These are phyloP conservation scores for Lutjanus argentimaculatus DNA, from an alignment of 2,797 vertebrate genomes.

Conservation along the genomic window DNA sequence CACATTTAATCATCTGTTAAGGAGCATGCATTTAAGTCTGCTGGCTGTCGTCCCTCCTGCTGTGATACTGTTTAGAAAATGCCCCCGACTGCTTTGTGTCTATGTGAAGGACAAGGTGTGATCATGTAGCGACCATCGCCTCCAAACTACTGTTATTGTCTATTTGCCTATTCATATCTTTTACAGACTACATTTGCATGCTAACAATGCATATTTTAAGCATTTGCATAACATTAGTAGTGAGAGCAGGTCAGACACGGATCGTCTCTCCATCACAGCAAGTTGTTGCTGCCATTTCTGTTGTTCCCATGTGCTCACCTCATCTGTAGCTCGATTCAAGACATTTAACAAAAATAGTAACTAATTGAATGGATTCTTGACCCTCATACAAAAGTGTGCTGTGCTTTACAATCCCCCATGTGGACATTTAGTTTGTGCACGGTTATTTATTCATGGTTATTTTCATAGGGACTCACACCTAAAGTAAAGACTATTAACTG, in stretches of 20 bases:
- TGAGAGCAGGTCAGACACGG: constrained; percentile 47
- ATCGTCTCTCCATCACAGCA: constrained; percentile 36
- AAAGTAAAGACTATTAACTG: constrained; percentile 5
- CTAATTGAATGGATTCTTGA: constrained; percentile 23
- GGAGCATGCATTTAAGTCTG: not conserved
- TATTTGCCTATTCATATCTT: constrained; percentile 64
- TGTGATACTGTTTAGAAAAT: constrained; percentile 15
- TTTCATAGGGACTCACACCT: constrained; percentile 1
- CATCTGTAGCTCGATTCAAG: constrained; percentile 17
- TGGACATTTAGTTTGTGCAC: constrained; percentile 2
- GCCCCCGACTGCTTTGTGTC: constrained; percentile 17
- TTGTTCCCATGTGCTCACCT: constrained; percentile 14
- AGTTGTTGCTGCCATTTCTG: constrained; percentile 15
- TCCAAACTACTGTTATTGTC: constrained; percentile 35
- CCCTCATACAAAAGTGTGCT: not conserved
- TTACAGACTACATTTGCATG: constrained; percentile 67
- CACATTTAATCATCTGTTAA: not conserved
- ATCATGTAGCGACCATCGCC: constrained; percentile 42
- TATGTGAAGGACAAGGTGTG: constrained; percentile 39
- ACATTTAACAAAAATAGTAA: constrained; percentile 16
- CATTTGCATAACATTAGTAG: constrained; percentile 65
- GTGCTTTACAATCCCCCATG: not conserved
- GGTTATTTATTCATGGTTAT: constrained; percentile 16
- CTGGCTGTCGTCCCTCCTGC: constrained; percentile 7
- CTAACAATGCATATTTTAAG: constrained; percentile 60